Percentiles rank a stretch among this genome's conserved stretches.
Evolutionary conservation across 2,797 vertebrate genomes (phyloP).

Genomic region (Gymnoscopelus braueri): DNA sequence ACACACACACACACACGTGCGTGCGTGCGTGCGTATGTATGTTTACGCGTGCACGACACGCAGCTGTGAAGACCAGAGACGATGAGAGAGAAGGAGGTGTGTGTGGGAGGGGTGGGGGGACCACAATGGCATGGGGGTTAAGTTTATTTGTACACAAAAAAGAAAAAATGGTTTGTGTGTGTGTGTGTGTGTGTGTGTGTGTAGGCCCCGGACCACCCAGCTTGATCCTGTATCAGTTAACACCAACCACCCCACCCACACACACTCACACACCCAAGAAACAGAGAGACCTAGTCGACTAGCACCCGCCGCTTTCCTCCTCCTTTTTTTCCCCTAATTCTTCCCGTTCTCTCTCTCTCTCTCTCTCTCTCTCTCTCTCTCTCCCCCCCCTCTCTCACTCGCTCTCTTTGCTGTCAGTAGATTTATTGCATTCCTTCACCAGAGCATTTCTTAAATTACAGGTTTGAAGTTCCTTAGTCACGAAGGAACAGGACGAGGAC

Average conservation of each 20-base stretch:
- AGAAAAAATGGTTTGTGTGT: slow-evolving; percentile 53
- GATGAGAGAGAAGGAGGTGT: slow-evolving; percentile 33
- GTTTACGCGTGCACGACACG: slow-evolving; percentile 63
- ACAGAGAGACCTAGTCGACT: slow-evolving; percentile 61
- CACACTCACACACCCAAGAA: slow-evolving; percentile 29
- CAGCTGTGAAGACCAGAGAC: slow-evolving; percentile 69
- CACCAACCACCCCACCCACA: slow-evolving; percentile 63
- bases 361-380: slow-evolving; percentile 46
- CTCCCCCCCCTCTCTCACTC: slow-evolving; percentile 50
- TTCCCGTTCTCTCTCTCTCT: slow-evolving; percentile 1
- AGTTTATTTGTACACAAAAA: slow-evolving; percentile 87
- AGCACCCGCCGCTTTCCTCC: slow-evolving; percentile 48
- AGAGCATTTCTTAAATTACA: slow-evolving; percentile 84
- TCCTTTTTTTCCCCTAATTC: slow-evolving; percentile 17
- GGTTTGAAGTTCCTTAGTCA: slow-evolving; percentile 80
- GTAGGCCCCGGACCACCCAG: slow-evolving; percentile 76
- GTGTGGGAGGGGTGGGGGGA: slow-evolving; percentile 34
- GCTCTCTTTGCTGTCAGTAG: slow-evolving; percentile 68
- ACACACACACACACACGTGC: slow-evolving; percentile 19
- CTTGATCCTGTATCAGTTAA: slow-evolving; percentile 77
- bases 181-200: slow-evolving; percentile 57
- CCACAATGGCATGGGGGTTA: slow-evolving; percentile 79
- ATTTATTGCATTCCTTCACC: slow-evolving; percentile 83
- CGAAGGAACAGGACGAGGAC: slow-evolving; percentile 72
- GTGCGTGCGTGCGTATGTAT: slow-evolving; percentile 52